phyloP scores from a whole-genome alignment of 2,113 vertebrate genomes.

The Uria lomvia region DNA sequence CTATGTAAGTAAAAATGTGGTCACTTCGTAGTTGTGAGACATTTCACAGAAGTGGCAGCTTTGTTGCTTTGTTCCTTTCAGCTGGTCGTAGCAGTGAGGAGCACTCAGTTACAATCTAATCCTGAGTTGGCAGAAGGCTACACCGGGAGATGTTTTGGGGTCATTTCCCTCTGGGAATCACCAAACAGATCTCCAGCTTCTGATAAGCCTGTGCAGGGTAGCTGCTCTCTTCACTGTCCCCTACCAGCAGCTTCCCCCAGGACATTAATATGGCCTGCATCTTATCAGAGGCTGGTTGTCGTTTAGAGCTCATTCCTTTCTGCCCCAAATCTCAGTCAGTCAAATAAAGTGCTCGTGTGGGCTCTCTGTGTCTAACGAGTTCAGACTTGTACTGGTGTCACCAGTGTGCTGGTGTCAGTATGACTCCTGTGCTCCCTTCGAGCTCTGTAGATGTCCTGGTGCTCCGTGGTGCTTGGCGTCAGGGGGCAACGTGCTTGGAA shows the following conservation, averaged over 20 bases:
- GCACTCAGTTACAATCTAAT: not conserved
- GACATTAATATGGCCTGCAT: accelerated
- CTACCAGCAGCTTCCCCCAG: not conserved
- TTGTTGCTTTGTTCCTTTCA: not conserved
- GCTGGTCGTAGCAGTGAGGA: not conserved
- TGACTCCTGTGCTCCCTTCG: not conserved
- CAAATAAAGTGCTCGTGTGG: not conserved
- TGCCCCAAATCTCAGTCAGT: not conserved
- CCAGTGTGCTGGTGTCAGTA: not conserved
- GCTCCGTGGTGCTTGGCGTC: accelerated
- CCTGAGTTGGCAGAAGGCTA: not conserved
- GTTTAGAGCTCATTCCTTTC: not conserved
- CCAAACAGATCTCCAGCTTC: not conserved
- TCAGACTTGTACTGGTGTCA: not conserved
- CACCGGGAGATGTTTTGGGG: not conserved
- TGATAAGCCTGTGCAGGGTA: not conserved
- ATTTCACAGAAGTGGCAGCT: not conserved
- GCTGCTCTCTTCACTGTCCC: not conserved
- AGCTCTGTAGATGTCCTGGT: not conserved
- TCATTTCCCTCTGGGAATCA: not conserved
- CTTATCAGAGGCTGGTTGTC: not conserved
- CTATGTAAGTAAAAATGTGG: not conserved
- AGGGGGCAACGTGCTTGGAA: not conserved
- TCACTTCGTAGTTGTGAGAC: not conserved
- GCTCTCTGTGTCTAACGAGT: not conserved